Percentiles rank a stretch among this genome's conserved stretches.
Evolutionary conservation across 1,140 invertebrate genomes (phyloP).

Genomic region (Coelopa frigida): DNA sequence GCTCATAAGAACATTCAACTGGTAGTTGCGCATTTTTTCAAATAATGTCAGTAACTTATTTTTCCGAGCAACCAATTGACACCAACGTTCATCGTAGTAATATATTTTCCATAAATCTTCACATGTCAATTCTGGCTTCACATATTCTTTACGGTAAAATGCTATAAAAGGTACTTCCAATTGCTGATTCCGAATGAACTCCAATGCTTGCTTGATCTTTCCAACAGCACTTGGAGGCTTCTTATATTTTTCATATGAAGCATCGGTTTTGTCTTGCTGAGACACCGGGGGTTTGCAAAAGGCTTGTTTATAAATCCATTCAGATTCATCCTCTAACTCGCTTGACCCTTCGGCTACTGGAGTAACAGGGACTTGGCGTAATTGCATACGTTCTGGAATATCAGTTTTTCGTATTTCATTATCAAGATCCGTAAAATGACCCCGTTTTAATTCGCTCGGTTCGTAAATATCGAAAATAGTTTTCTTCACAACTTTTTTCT

Average conservation of each 20-base stretch:
- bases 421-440: conserved; percentile 91
- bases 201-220: conserved; percentile 90
- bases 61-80: conserved; percentile 82
- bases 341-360: conserved; percentile 72
- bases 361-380: conserved; percentile 80
- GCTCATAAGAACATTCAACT: conserved; percentile 75
- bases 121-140: conserved; percentile 87
- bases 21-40: conserved; percentile 88
- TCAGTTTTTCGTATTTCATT: conserved; percentile 87
- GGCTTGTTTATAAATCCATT: conserved; percentile 95
- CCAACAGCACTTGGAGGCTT: conserved; percentile 52
- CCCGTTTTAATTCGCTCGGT: conserved; percentile 92
- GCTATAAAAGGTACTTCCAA: conserved; percentile 97
- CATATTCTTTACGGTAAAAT: conserved; percentile 97
- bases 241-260: conserved; percentile 28
- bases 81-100: conserved; percentile 94
- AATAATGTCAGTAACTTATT: conserved; percentile 75
- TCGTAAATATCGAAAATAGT: conserved; percentile 96
- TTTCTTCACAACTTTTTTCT: conserved; percentile 75
- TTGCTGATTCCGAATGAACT: conserved; percentile 92
- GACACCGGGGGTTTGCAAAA: conserved; percentile 80
- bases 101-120: conserved; percentile 98
- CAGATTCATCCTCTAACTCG: conserved; percentile 89
- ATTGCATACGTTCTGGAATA: conserved; percentile 86
- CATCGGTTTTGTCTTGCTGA: conserved; percentile 54